A percentile compares a stretch with the other conserved stretches of the same genome.
These are phyloP conservation scores for Cheumatopsyche charites DNA, from an alignment of 1,140 invertebrate species.

Conservation along the genomic window DNA sequence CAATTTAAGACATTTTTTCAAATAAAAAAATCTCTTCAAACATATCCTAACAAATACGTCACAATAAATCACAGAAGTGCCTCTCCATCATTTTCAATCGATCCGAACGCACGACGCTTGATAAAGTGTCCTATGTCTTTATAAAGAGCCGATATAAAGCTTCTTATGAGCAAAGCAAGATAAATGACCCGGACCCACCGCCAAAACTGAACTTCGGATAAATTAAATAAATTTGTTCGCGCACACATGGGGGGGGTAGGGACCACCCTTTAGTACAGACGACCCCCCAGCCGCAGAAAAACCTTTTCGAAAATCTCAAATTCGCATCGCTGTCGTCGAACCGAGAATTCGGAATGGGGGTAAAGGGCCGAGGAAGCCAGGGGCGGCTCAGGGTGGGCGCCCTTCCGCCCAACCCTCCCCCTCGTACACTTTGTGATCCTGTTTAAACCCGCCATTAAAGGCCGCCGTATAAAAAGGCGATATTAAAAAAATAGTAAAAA, in stretches of 20 bases:
- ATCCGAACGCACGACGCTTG: constrained; percentile 21
- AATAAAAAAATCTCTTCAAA: too few relatives aligned
- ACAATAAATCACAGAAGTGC: too few relatives aligned
- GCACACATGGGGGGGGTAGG: too few relatives aligned
- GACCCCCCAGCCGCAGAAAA: background rate
- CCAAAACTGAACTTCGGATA: constrained; percentile 41
- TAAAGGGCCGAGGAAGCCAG: background rate
- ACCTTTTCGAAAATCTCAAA: constrained; percentile 8
- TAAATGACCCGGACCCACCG: constrained; percentile 38
- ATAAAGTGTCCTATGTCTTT: constrained; percentile 23
- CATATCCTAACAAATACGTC: too few relatives aligned
- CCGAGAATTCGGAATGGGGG: background rate
- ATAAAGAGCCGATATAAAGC: constrained; percentile 33
- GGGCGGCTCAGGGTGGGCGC: constrained; percentile 11
- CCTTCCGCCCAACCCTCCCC: constrained; percentile 31
- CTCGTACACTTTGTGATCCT: constrained; percentile 46
- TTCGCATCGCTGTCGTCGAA: constrained; percentile 6
- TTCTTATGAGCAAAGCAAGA: constrained; percentile 43
- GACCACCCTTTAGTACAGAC: background rate
- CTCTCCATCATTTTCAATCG: constrained; percentile 26
- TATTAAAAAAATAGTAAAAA: constrained; percentile 50
- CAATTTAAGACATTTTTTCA: too few relatives aligned
- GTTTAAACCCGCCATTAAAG: constrained; percentile 49
- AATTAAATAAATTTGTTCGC: constrained; percentile 36
- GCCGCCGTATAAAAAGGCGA: constrained; percentile 48